Base-by-base conservation (phyloP, 2,888 invertebrate species). In the Melanchra persicariae region DNA sequence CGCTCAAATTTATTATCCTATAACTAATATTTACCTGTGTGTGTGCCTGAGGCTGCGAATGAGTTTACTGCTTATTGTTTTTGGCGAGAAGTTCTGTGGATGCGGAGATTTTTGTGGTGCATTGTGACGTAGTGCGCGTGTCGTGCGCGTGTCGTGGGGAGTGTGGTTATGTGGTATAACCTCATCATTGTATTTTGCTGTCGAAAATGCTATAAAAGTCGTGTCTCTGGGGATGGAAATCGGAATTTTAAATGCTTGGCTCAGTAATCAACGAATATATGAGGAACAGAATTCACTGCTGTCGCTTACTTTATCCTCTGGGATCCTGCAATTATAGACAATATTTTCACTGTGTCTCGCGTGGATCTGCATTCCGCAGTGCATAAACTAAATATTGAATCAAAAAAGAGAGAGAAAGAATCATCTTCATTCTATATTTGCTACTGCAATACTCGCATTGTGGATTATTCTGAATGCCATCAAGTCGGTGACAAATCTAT, bases 11-110 rank as follows among this genome's bases (percentile, higher is more conserved):
- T 90, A 90, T 88, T 87, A 88, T 84, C 84, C 85, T 81, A 80
- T 87, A 86, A 87, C 87, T 89, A 87, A 89, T 90, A 87, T 89
- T 91, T 88, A 90, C 89, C 88, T 90, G 87, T 83, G 79, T 81
- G 81, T 72, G 76, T 60, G 79, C 51, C 51, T 19, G 54, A 19
- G 22, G 37, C 57, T 37, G 37, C 57, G 51, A 74, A 77, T 77
- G 77, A 67, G 58, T 79, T 73, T 70, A 77, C 64, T 70, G 83
- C 65, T 77, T 73, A 74, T 78, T 83, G 78, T 83, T 81, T 82
- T 78, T 74, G 63, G 72, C 55, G 70, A 54, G 76, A 63, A 52
- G 64, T 79, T 52, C 37, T 59, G 57, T 30, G 47, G 34, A 72
- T 79, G 65, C 65, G 62, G 71, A 59, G 64, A 66, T 70, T 81